A percentile compares a stretch with the other conserved stretches of the same genome.
Conservation (phyloP, 2,113 vertebrate species). For the Mellivora capensis region DNA sequence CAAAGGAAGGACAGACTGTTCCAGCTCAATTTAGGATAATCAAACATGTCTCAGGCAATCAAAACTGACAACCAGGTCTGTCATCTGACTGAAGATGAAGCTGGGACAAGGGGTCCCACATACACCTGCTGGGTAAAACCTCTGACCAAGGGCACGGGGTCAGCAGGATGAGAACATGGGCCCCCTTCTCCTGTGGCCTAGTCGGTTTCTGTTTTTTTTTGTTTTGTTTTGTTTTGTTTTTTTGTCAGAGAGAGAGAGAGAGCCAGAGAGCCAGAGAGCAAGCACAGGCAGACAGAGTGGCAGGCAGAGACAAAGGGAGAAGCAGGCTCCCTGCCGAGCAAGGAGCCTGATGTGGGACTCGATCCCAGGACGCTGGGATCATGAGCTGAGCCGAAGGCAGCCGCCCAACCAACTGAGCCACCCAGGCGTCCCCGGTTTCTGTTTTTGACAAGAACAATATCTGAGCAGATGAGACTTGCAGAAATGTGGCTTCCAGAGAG, state of each 20-base stretch:
- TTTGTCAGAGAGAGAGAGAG: too few relatives aligned
- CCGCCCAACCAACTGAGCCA: too few relatives aligned
- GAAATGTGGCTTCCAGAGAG: background rate
- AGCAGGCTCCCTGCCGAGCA: too few relatives aligned
- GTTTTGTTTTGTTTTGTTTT: too few relatives aligned
- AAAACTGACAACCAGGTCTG: background rate
- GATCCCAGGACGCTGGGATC: too few relatives aligned
- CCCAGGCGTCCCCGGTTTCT: too few relatives aligned
- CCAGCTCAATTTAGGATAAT: background rate
- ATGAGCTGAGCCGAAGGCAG: too few relatives aligned
- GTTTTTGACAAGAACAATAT: background rate
- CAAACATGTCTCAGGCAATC: background rate
- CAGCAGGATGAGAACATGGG: background rate
- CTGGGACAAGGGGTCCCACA: background rate
- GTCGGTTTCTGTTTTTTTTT: background rate
- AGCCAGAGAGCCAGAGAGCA: too few relatives aligned
- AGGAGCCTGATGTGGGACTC: too few relatives aligned
- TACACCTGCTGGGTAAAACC: background rate
- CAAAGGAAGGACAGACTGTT: constrained; percentile 34
- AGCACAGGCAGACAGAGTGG: too few relatives aligned
- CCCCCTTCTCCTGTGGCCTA: background rate
- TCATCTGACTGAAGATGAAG: background rate
- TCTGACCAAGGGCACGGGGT: background rate
- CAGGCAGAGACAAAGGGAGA: too few relatives aligned
- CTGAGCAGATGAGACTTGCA: background rate